A percentile compares a stretch with the other conserved stretches of the same genome.
Evolutionary conservation across 2,888 invertebrate species (phyloP).

Genomic region (Pharmacophagus antenor): DNA sequence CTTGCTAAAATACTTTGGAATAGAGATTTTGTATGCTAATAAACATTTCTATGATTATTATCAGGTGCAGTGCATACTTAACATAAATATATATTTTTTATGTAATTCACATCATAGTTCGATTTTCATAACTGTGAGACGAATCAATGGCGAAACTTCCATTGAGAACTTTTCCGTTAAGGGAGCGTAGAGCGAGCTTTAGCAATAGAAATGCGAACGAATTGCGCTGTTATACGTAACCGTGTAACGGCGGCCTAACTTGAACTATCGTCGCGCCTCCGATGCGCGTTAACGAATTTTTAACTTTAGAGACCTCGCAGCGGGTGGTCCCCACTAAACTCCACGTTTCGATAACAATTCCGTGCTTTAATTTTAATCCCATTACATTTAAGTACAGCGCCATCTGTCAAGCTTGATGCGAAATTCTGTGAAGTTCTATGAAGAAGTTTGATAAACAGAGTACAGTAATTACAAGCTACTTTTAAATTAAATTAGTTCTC

Average conservation of each 20-base stretch:
- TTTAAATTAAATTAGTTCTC: not conserved
- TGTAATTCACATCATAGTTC: constrained; percentile 7
- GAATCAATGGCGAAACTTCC: constrained; percentile 57
- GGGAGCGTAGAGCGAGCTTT: constrained; percentile 58
- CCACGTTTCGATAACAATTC: constrained; percentile 50
- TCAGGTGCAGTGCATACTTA: not conserved
- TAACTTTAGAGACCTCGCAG: constrained; percentile 54
- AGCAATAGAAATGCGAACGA: constrained; percentile 45
- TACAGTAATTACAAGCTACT: not conserved
- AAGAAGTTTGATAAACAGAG: not conserved
- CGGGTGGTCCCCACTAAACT: constrained; percentile 64
- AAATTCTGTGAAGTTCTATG: not conserved
- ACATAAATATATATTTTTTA: not conserved
- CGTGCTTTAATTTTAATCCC: not conserved
- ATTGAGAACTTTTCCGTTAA: constrained; percentile 55
- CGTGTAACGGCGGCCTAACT: constrained; percentile 68
- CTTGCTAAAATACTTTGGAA: too few species aligned
- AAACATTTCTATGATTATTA: too few species aligned
- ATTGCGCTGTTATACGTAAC: constrained; percentile 54
- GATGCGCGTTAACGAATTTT: constrained; percentile 61
- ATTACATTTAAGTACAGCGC: constrained; percentile 1
- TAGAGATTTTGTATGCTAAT: too few species aligned
- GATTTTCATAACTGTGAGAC: constrained; percentile 53
- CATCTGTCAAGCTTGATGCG: not conserved
- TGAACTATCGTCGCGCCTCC: constrained; percentile 59